A percentile compares a stretch with the other conserved stretches of the same genome.
Conservation (phyloP, 2,797 vertebrate species). For the Octomys mimax region DNA sequence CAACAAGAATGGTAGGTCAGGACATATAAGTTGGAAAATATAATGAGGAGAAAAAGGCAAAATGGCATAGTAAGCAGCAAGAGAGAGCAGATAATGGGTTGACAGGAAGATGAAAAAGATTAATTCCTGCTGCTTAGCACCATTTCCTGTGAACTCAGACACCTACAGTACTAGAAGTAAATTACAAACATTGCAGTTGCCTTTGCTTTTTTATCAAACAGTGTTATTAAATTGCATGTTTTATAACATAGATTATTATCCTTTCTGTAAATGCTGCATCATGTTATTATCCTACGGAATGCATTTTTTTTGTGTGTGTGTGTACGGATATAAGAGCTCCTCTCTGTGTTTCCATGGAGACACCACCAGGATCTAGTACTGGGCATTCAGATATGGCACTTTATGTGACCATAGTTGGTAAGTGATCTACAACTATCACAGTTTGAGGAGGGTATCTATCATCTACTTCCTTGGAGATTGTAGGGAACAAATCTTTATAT, state of each 20-base stretch:
- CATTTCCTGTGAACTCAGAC: slow-evolving; percentile 25
- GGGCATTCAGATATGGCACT: neutral
- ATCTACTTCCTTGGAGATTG: neutral
- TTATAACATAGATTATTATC: slow-evolving; percentile 74
- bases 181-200: neutral
- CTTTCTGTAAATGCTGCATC: slow-evolving; percentile 78
- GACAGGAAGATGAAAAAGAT: slow-evolving; percentile 64
- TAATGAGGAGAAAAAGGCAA: slow-evolving; percentile 50
- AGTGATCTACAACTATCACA: neutral
- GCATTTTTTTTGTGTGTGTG: slow-evolving; percentile 74
- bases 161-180: slow-evolving; percentile 26
- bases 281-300: slow-evolving; percentile 64
- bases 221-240: slow-evolving; percentile 79
- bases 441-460: neutral
- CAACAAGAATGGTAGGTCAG: neutral
- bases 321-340: slow-evolving; percentile 61
- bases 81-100: neutral
- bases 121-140: slow-evolving; percentile 50
- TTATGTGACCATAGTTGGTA: neutral
- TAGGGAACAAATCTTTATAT: neutral
- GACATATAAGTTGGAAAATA: slow-evolving; percentile 42
- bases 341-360: slow-evolving; percentile 86
- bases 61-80: neutral
- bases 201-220: slow-evolving; percentile 58
- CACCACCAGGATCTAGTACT: slow-evolving; percentile 45